Evolutionary conservation across 2,888 invertebrate species (phyloP), one percentile per base, ranked within the genome.

Genomic region (Osmoderma eremita): DNA sequence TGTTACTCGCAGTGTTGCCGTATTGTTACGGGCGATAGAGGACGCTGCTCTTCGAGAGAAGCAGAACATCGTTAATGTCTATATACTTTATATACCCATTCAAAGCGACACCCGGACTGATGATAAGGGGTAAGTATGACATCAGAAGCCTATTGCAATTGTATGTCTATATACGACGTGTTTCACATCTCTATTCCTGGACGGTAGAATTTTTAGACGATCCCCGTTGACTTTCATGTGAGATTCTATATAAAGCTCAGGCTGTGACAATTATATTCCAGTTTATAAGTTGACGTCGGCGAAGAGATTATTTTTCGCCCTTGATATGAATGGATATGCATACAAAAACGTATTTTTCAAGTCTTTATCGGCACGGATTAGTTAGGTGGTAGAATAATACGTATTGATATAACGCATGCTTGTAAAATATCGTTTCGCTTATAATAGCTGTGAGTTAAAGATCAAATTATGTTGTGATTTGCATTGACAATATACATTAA

Each of bases 1-100:
- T 56, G 39, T 56, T 39, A 41, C 22, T 50, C 22, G 50, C 50
- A 20, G 8, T 30, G 22, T 22, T 22, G 24, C 10, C 50, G 50
- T 50, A 30, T 48, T 48, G 56, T 56, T 36, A 56, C 13, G 20
- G 22, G 6, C 20, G 12, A 42, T 13, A 53, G 53, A 36, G 17
- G 18, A 41, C 56, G 56, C 56, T 56, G n/a, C 41, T 18, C 56
- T 39, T 39, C 41, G 42, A 56, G 24, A 50, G 41, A 56, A 20
- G 56, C 41, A 56, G 41, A 30, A 30, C 30, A 56, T 56, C 56
- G 56, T 56, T 56, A 56, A 56, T 56, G 56, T 56, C 50, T 51
- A 51, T 15, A 22, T 24, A 12, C 12, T 22, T 3, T 10, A 30
- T 30, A 6, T 30, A 30, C 10, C 56, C 56, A 22, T 56, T 56